Conservation (phyloP, 2,888 invertebrate genomes). For the Penaeus monodon region DNA sequence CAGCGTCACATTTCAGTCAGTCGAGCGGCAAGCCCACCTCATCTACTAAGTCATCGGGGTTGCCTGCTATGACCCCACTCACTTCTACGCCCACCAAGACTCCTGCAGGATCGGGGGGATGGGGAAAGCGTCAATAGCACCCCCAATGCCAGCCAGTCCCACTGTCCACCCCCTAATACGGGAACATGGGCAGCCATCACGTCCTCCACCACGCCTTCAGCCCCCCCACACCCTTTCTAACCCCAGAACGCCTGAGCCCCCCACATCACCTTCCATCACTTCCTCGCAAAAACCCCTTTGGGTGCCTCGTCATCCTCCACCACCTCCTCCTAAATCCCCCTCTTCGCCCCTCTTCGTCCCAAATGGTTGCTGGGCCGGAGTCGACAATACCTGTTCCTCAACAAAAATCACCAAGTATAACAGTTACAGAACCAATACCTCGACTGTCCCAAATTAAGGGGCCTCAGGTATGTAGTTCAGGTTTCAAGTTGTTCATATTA, state of each 20-base stretch:
- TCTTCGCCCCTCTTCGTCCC: not conserved
- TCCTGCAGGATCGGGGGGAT: slow-evolving; percentile 34
- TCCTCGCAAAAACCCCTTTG: not conserved
- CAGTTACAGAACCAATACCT: slow-evolving; percentile 72
- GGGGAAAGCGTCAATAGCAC: slow-evolving; percentile 13
- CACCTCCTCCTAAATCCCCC: slow-evolving; percentile 10
- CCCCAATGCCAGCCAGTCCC: not conserved
- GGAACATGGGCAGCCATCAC: not conserved
- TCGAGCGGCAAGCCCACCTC: slow-evolving; percentile 19
- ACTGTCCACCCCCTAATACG: not conserved
- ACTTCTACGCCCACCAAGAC: slow-evolving; percentile 25
- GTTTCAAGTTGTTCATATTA: not conserved
- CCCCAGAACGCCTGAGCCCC: not conserved
- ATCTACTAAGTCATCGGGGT: slow-evolving; percentile 36
- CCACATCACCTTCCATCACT: slow-evolving; percentile 26
- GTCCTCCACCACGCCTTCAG: slow-evolving; percentile 24
- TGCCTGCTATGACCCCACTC: not conserved
- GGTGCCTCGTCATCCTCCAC: not conserved
- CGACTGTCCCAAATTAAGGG: slow-evolving; percentile 68
- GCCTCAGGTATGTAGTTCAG: slow-evolving; percentile 66
- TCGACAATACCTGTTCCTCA: slow-evolving; percentile 30
- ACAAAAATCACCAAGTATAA: slow-evolving; percentile 68
- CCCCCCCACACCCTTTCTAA: slow-evolving; percentile 5
- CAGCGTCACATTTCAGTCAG: slow-evolving; percentile 17
- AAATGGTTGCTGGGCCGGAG: slow-evolving; percentile 20